phyloP scores from a whole-genome alignment of 2,888 invertebrate species.

The Dryomyza anilis region DNA sequence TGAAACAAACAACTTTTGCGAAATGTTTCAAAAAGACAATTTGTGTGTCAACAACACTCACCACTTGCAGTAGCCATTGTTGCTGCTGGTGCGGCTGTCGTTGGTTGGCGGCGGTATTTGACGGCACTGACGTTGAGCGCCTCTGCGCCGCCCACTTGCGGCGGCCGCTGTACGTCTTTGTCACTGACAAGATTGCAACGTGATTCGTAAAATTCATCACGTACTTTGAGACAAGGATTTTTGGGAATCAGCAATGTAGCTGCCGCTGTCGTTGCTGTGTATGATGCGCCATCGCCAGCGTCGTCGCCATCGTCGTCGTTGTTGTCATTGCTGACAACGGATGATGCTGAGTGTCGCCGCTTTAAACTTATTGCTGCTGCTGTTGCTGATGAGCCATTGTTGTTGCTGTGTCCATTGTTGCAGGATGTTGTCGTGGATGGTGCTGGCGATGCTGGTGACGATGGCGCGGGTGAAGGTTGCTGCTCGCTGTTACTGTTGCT shows the following conservation, averaged over 20 bases:
- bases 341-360: slow-evolving; percentile 27
- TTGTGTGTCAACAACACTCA: slow-evolving; percentile 10
- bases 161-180: slow-evolving; percentile 26
- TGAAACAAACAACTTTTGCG: neutral
- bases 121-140: neutral
- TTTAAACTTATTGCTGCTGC: slow-evolving; percentile 29
- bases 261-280: slow-evolving; percentile 7
- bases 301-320: slow-evolving; percentile 14
- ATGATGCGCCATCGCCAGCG: slow-evolving; percentile 13
- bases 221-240: slow-evolving; percentile 37
- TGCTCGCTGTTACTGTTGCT: slow-evolving; percentile 38
- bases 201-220: slow-evolving; percentile 41
- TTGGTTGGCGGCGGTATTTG: slow-evolving; percentile 17
- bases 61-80: slow-evolving; percentile 8
- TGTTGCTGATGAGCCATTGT: too few species aligned
- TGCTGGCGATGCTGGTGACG: neutral
- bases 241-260: slow-evolving; percentile 10
- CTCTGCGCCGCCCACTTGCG: neutral
- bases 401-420: slow-evolving; percentile 2
- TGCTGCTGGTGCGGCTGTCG: slow-evolving; percentile 8
- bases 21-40: neutral
- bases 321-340: slow-evolving; percentile 20
- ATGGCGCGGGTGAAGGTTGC: neutral
- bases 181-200: slow-evolving; percentile 29
- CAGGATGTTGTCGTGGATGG: too few species aligned